phyloP scores from a whole-genome alignment of 1,140 invertebrate species.

The Teleopsis dalmanni region DNA sequence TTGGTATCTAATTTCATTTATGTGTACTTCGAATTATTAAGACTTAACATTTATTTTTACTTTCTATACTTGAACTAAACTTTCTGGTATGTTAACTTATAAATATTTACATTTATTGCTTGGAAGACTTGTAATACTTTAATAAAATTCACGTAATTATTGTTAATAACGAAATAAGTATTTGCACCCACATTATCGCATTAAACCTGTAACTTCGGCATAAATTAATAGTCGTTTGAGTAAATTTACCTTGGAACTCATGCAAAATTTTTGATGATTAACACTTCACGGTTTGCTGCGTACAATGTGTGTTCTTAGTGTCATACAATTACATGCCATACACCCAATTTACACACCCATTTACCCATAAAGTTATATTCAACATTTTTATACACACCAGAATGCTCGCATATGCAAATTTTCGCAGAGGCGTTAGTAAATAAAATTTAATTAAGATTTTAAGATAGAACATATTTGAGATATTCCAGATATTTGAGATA shows the following conservation, averaged over 20 bases:
- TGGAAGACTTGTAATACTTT: too few species aligned
- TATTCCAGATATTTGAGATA: too few species aligned
- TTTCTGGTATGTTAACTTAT: too few species aligned
- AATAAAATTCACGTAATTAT: not conserved
- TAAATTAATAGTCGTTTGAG: not conserved
- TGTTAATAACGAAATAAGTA: too few species aligned
- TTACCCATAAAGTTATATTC: not conserved
- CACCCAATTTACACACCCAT: not conserved
- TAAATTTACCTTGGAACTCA: conserved; percentile 9
- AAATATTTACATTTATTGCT: too few species aligned
- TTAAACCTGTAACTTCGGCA: not conserved
- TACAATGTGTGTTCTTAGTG: not conserved
- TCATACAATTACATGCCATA: not conserved
- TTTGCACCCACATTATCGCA: too few species aligned
- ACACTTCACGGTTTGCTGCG: conserved; percentile 11
- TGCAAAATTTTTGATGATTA: conserved; percentile 13
- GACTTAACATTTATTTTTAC: too few species aligned
- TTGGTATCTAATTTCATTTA: too few species aligned
- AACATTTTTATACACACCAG: not conserved
- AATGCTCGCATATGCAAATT: not conserved
- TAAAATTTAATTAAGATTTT: too few species aligned
- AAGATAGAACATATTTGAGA: too few species aligned
- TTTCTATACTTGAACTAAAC: too few species aligned
- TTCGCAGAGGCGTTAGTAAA: not conserved
- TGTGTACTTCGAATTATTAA: too few species aligned